Conservation (phyloP, 2,797 vertebrate species). For the Halcyon leucocephala region DNA sequence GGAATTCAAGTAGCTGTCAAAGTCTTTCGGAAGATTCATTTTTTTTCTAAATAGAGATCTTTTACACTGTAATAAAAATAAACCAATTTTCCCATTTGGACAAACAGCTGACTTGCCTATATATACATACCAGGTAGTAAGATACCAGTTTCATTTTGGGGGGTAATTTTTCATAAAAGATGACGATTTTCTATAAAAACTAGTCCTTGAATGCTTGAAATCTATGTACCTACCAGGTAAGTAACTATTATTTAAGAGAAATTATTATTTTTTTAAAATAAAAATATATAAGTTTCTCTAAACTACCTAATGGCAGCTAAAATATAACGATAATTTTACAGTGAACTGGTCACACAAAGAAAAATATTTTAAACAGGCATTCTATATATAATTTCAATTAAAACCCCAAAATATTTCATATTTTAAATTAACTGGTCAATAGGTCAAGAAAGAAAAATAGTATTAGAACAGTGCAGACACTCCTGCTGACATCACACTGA, state of each 20-base stretch:
- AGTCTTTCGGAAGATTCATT: constrained; percentile 8
- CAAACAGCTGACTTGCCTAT: constrained; percentile 53
- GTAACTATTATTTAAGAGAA: constrained; percentile 57
- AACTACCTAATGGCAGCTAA: constrained; percentile 70
- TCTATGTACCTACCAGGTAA: not conserved
- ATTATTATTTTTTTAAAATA: constrained; percentile 15
- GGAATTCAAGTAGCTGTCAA: constrained; percentile 28
- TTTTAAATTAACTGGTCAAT: constrained; percentile 38
- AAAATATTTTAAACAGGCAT: constrained; percentile 73
- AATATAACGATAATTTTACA: constrained; percentile 77
- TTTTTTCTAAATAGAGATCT: not conserved
- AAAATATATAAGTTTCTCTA: constrained; percentile 73
- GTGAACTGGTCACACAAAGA: constrained; percentile 77
- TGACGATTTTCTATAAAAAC: constrained; percentile 55
- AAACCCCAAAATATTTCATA: constrained; percentile 49
- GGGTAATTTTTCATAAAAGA: constrained; percentile 39
- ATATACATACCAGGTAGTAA: constrained; percentile 31
- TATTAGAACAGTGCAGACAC: constrained; percentile 18
- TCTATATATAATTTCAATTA: constrained; percentile 65
- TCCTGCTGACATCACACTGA: not conserved
- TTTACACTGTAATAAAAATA: constrained; percentile 31
- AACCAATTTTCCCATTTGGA: constrained; percentile 9
- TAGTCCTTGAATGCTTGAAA: constrained; percentile 1
- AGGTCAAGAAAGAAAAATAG: constrained; percentile 56
- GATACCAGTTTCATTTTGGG: constrained; percentile 38